Conservation (phyloP, 2,797 vertebrate species). For the Mormyrops boulengeri region DNA sequence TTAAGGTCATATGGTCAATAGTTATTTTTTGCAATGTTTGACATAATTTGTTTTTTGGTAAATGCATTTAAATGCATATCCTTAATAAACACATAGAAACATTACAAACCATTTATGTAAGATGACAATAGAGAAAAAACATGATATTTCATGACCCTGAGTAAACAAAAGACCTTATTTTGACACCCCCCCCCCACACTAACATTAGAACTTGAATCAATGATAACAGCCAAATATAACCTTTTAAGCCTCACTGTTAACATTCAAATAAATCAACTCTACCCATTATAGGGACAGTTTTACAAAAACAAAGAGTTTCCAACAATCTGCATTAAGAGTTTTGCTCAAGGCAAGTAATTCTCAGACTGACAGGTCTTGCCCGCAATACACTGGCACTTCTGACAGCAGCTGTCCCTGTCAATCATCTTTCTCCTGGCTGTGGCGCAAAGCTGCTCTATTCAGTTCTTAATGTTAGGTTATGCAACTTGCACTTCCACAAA, state of each 20-base stretch:
- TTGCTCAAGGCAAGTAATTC: neutral
- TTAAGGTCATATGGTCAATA: constrained; percentile 7
- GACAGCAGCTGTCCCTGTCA: neutral
- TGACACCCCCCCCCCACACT: neutral
- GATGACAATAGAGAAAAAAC: neutral
- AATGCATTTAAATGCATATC: neutral
- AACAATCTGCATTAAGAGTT: neutral
- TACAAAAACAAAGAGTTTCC: neutral
- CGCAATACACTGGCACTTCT: neutral
- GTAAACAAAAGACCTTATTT: constrained; percentile 2
- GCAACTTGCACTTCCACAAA: neutral
- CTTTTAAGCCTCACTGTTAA: neutral
- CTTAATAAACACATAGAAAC: constrained; percentile 6
- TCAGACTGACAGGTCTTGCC: neutral
- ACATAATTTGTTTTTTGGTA: neutral
- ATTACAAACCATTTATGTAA: neutral
- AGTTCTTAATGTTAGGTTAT: neutral
- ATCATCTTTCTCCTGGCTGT: neutral
- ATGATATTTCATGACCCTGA: constrained; percentile 17
- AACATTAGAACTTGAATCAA: neutral
- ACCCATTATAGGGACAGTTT: neutral
- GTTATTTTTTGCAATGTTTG: neutral
- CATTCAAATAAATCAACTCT: neutral
- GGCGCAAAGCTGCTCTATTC: neutral
- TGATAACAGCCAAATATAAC: neutral